These are phyloP conservation scores for Lamellibrachia columna DNA, from an alignment of 2,888 invertebrate genomes.

Conservation along the genomic window DNA sequence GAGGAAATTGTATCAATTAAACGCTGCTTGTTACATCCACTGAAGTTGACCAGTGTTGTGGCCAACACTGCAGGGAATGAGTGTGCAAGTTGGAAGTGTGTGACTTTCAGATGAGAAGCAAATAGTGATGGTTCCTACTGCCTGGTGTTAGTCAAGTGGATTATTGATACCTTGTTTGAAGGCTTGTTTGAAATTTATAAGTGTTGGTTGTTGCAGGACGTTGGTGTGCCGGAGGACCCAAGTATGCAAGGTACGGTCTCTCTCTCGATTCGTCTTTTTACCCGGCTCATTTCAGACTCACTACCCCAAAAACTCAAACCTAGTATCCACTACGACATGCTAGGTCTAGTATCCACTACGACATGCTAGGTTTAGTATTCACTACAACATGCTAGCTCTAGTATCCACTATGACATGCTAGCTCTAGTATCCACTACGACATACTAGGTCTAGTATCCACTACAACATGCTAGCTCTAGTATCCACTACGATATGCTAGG, in stretches of 20 bases:
- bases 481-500: too few relatives aligned
- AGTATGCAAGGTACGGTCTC: constrained; percentile 39
- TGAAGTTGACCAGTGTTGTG: neutral
- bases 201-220: constrained; percentile 36
- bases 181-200: neutral
- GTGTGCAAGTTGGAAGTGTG: neutral
- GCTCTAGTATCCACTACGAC: too few relatives aligned
- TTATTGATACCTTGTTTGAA: neutral
- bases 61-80: neutral
- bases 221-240: constrained; percentile 39
- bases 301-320: too few relatives aligned
- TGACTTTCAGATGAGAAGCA: neutral
- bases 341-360: too few relatives aligned
- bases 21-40: neutral
- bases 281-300: too few relatives aligned
- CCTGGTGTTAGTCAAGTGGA: neutral
- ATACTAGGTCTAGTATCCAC: too few relatives aligned
- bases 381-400: too few relatives aligned
- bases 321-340: too few relatives aligned
- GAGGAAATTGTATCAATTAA: neutral
- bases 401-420: too few relatives aligned
- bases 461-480: too few relatives aligned
- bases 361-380: too few relatives aligned
- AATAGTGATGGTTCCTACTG: neutral
- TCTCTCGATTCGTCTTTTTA: neutral